phyloP scores from a whole-genome alignment of 2,113 vertebrate species.

The Illadopsis cleaveri region DNA sequence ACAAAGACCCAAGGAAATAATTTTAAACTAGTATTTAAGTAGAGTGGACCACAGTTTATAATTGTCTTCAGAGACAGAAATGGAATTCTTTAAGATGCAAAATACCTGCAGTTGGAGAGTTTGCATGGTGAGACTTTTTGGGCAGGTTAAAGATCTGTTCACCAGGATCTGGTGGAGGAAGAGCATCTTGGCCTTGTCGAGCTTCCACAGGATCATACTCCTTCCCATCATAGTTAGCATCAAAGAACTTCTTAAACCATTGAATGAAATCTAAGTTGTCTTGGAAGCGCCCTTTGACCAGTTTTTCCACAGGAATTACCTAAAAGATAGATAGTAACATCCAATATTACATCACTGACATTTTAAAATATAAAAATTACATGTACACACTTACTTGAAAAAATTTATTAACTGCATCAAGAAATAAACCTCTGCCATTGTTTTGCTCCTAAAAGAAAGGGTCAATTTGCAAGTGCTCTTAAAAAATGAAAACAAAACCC shows the following conservation, averaged over 20 bases:
- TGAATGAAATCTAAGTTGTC: slow-evolving; percentile 99
- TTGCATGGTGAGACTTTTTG: slow-evolving; percentile 96
- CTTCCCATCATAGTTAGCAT: slow-evolving; percentile 98
- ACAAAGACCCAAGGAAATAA: accelerated
- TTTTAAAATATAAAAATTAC: not conserved
- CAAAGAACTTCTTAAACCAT: slow-evolving; percentile 99
- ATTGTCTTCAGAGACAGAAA: not conserved
- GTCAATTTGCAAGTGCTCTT: not conserved
- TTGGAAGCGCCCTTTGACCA: slow-evolving; percentile 98
- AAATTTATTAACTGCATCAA: not conserved
- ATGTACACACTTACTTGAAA: not conserved
- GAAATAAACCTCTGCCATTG: not conserved
- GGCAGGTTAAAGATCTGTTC: slow-evolving; percentile 99
- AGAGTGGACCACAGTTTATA: not conserved
- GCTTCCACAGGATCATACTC: slow-evolving; percentile 95
- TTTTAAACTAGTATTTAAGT: not conserved
- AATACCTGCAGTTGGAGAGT: slow-evolving; percentile 95
- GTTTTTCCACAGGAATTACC: slow-evolving; percentile 99
- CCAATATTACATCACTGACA: not conserved
- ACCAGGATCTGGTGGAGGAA: slow-evolving; percentile 95
- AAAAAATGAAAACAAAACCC: not conserved
- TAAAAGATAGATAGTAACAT: slow-evolving; percentile 49
- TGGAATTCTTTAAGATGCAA: not conserved
- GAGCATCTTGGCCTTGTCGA: slow-evolving; percentile 96
- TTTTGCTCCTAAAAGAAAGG: not conserved